Conservation (phyloP, 2,797 vertebrate genomes). For the Arnoldichthys spilopterus region DNA sequence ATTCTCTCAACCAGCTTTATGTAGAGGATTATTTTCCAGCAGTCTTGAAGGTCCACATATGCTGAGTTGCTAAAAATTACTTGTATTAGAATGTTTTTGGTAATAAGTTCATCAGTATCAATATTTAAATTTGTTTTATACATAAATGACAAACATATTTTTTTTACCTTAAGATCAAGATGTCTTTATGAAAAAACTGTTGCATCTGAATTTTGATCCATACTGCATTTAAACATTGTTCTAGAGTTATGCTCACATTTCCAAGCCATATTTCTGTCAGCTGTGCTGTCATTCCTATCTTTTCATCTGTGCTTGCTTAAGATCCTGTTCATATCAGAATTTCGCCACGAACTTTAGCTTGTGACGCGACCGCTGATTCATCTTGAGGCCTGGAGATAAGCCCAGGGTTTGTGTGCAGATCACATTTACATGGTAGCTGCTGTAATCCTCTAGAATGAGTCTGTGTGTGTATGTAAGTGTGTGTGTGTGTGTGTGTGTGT, state of each 20-base stretch:
- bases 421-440: constrained; percentile 26
- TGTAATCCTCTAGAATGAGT: constrained; percentile 10
- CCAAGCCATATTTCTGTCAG: neutral
- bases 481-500: neutral
- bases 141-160: no score
- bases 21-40: no score
- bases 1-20: no score
- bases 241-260: neutral
- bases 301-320: constrained; percentile 17
- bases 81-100: no score
- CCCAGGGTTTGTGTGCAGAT: constrained; percentile 6
- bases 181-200: no score
- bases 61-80: no score
- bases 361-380: constrained; percentile 7
- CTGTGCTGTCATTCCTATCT: neutral
- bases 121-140: no score
- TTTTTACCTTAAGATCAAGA: no score
- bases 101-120: no score
- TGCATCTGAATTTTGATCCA: neutral
- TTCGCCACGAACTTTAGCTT: constrained; percentile 3
- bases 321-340: constrained; percentile 2
- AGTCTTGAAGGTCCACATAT: no score
- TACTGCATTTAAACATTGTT: neutral
- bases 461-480: constrained; percentile 3
- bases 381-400: constrained; percentile 14